Conservation (phyloP, 2,113 vertebrate genomes). For the Trichechus manatus region DNA sequence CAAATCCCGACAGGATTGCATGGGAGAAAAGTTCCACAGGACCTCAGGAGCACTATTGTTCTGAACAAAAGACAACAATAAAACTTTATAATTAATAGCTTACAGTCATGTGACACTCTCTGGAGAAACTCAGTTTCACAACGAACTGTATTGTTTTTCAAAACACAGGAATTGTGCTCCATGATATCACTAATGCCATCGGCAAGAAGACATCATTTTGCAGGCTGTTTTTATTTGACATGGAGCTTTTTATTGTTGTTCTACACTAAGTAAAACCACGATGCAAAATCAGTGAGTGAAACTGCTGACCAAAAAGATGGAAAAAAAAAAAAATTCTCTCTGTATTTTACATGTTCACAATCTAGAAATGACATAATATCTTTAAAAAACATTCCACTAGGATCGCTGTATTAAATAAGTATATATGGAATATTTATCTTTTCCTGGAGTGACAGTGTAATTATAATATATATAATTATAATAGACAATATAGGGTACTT, state of each 20-base stretch:
- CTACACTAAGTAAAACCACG: not conserved
- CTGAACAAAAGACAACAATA: slow-evolving; percentile 87
- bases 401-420: slow-evolving; percentile 26
- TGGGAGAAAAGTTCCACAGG: slow-evolving; percentile 82
- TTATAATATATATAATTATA: no score
- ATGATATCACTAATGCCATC: slow-evolving; percentile 65
- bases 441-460: not conserved
- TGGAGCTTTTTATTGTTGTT: slow-evolving; percentile 61
- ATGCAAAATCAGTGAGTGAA: slow-evolving; percentile 59
- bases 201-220: slow-evolving; percentile 81
- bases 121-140: slow-evolving; percentile 83
- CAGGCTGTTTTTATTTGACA: slow-evolving; percentile 70
- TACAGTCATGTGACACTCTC: slow-evolving; percentile 77
- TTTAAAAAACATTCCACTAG: slow-evolving; percentile 36
- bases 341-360: slow-evolving; percentile 9
- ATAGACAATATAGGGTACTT: not conserved
- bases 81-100: slow-evolving; percentile 88
- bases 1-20: slow-evolving; percentile 85
- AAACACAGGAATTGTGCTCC: slow-evolving; percentile 80
- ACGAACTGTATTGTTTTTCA: slow-evolving; percentile 80
- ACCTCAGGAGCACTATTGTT: slow-evolving; percentile 87
- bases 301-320: not conserved
- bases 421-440: not conserved
- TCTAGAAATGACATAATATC: slow-evolving; percentile 41
- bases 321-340: not conserved